phyloP scores from a whole-genome alignment of 1,140 invertebrate genomes.

The Anastrepha ludens region DNA sequence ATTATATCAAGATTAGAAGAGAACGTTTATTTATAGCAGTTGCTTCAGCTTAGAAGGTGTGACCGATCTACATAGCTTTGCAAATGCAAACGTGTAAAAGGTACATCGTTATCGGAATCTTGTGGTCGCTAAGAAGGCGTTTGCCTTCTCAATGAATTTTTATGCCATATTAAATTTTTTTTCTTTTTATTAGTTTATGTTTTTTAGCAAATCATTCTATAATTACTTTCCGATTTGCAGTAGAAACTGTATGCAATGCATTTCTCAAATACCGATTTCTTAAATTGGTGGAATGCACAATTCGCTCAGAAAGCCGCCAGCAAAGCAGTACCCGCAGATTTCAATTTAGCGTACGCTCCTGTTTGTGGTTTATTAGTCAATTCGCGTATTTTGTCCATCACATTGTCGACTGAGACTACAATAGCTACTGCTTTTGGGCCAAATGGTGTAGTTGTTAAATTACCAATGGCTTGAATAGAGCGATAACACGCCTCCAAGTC shows the following conservation, averaged over 20 bases:
- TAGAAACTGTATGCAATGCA: background rate
- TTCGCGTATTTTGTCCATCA: conserved; percentile 71
- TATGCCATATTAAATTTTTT: too few relatives aligned
- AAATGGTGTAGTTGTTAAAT: conserved; percentile 77
- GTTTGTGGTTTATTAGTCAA: conserved; percentile 63
- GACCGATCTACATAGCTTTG: too few relatives aligned
- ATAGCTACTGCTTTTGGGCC: conserved; percentile 67
- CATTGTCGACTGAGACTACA: conserved; percentile 71
- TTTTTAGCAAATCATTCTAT: too few relatives aligned
- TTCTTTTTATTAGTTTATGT: too few relatives aligned
- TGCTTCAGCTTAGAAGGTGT: too few relatives aligned
- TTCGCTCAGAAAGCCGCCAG: conserved; percentile 65
- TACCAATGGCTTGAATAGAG: conserved; percentile 80
- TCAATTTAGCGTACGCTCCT: conserved; percentile 71
- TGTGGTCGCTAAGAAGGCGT: too few relatives aligned
- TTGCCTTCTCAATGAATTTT: too few relatives aligned
- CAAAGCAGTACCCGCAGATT: conserved; percentile 64
- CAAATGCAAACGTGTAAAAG: too few relatives aligned
- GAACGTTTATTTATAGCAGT: too few relatives aligned
- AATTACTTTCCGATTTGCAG: background rate
- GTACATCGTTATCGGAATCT: too few relatives aligned
- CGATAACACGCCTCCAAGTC: conserved; percentile 85
- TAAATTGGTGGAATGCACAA: background rate
- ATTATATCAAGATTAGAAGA: too few relatives aligned
- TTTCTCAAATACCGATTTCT: background rate